Conservation (phyloP, 2,797 vertebrate species). For the Sciurus vulgaris region DNA sequence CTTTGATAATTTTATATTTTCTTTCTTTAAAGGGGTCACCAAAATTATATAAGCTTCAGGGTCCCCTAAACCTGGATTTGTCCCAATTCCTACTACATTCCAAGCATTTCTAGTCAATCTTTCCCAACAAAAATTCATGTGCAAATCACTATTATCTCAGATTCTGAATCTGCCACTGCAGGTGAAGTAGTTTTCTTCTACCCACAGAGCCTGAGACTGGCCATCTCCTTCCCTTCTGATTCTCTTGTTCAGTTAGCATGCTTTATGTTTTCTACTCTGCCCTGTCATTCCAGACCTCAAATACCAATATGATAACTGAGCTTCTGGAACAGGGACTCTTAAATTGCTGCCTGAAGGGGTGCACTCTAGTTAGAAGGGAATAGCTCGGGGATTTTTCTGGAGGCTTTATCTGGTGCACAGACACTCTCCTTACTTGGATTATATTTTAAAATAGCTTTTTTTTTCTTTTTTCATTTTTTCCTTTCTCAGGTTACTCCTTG, state of each 20-base stretch:
- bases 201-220: neutral
- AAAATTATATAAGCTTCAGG: neutral
- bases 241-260: constrained; percentile 9
- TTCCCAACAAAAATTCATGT: neutral
- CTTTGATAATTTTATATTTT: neutral
- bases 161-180: neutral
- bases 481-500: neutral
- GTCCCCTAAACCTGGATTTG: neutral
- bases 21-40: neutral
- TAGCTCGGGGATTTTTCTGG: neutral
- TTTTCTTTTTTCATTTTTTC: neutral
- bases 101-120: neutral
- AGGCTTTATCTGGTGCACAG: neutral
- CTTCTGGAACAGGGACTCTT: neutral
- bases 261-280: neutral
- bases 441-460: neutral
- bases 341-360: neutral
- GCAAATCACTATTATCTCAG: neutral
- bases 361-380: neutral
- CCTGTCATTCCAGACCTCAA: neutral
- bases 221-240: neutral
- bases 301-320: neutral
- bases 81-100: neutral
- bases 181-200: constrained; percentile 1
- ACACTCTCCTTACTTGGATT: neutral